Evolutionary conservation across 2,797 vertebrate genomes (phyloP).

Genomic region (Picus viridis): DNA sequence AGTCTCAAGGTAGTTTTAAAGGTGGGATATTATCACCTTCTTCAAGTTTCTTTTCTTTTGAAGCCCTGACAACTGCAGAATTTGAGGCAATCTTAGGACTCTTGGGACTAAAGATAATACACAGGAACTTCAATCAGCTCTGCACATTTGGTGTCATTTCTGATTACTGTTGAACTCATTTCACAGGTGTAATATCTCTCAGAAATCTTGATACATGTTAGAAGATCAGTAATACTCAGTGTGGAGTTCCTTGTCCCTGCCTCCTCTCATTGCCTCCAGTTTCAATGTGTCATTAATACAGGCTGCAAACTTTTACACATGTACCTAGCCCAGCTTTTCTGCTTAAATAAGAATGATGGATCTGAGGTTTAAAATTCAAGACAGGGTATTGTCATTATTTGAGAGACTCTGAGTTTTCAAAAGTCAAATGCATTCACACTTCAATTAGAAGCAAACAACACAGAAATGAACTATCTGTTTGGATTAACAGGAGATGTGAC

Average conservation of each 20-base stretch:
- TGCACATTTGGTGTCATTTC: not conserved
- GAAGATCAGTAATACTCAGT: not conserved
- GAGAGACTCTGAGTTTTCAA: not conserved
- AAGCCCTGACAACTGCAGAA: not conserved
- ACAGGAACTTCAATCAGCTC: not conserved
- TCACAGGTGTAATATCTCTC: not conserved
- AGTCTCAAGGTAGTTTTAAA: not conserved
- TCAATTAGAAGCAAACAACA: not conserved
- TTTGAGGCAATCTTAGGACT: not conserved
- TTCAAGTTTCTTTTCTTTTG: not conserved
- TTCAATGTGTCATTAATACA: not conserved
- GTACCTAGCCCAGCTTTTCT: not conserved
- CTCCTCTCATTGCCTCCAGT: not conserved
- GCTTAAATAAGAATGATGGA: not conserved
- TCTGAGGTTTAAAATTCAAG: not conserved
- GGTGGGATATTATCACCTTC: not conserved
- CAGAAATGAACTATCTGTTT: not conserved
- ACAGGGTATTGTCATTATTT: not conserved
- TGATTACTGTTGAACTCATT: slow-evolving; percentile 5
- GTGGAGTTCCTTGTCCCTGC: not conserved
- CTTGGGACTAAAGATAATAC: not conserved
- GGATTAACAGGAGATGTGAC: not conserved
- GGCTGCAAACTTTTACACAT: not conserved
- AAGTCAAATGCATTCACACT: not conserved
- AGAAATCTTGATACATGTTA: not conserved